Evolutionary conservation across 2,797 vertebrate genomes (phyloP).

Genomic region (Centroberyx gerrardi): DNA sequence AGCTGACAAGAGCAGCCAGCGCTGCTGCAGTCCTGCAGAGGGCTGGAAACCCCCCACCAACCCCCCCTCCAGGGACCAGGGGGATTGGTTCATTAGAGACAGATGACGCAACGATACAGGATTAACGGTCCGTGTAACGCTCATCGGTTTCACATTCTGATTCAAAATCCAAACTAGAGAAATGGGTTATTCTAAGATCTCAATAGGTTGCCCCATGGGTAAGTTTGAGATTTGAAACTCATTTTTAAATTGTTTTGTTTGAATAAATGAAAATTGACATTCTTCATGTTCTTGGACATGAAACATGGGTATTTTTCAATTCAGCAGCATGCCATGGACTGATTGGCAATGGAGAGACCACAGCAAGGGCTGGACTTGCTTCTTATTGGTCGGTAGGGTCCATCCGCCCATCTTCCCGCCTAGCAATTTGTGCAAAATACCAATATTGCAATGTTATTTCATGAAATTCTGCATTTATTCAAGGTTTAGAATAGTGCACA

Average conservation of each 20-base stretch:
- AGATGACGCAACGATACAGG: slow-evolving; percentile 43
- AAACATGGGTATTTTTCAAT: slow-evolving; percentile 16
- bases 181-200: slow-evolving; percentile 31
- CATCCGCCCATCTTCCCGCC: neutral
- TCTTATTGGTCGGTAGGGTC: slow-evolving; percentile 15
- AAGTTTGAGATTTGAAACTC: too few species aligned
- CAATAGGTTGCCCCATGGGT: neutral
- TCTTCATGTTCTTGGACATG: too few species aligned
- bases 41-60: slow-evolving; percentile 12
- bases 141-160: slow-evolving; percentile 58
- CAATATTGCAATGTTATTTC: neutral
- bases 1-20: slow-evolving; percentile 73
- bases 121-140: slow-evolving; percentile 33
- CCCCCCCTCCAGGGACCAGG: neutral
- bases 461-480: too few species aligned
- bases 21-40: slow-evolving; percentile 65
- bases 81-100: slow-evolving; percentile 35
- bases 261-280: too few species aligned
- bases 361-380: neutral
- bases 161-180: slow-evolving; percentile 52
- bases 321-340: slow-evolving; percentile 2
- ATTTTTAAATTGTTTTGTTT: too few species aligned
- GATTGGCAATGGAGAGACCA: slow-evolving; percentile 10
- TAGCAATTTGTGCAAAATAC: neutral
- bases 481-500: too few species aligned